phyloP scores from a whole-genome alignment of 2,797 vertebrate genomes.

The Agapornis canus region DNA sequence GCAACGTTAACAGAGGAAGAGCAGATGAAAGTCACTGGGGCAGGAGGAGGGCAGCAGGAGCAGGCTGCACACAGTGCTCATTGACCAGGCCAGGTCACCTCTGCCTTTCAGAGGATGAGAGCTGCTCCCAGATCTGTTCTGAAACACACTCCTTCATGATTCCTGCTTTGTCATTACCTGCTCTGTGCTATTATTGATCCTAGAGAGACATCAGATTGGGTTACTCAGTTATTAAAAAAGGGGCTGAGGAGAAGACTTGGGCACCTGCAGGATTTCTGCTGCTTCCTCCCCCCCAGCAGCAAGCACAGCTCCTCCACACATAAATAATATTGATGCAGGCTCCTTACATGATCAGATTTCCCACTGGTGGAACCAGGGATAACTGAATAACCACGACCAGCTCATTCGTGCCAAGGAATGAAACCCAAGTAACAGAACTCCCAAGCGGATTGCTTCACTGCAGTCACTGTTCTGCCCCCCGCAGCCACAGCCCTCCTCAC shows the following conservation, averaged over 20 bases:
- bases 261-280: not conserved
- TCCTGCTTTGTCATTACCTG: not conserved
- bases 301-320: not conserved
- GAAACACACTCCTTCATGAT: not conserved
- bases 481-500: not conserved
- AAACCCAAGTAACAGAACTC: not conserved
- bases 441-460: not conserved
- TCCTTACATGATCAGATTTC: not conserved
- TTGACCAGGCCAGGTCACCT: rapidly evolving
- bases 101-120: not conserved
- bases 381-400: not conserved
- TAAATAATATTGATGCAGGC: not conserved
- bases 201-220: not conserved
- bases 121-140: not conserved
- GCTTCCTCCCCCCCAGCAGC: not conserved
- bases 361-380: not conserved
- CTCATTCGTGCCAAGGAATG: not conserved
- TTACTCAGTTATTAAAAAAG: not conserved
- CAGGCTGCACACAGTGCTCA: not conserved
- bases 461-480: not conserved
- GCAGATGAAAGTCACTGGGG: not conserved
- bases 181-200: not conserved
- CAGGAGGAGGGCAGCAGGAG: not conserved
- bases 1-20: not conserved
- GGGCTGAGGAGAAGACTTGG: not conserved